A percentile compares a stretch with the other conserved stretches of the same genome.
These are phyloP conservation scores for Nasonia vitripennis DNA, from an alignment of 1,140 invertebrate genomes.

Conservation along the genomic window DNA sequence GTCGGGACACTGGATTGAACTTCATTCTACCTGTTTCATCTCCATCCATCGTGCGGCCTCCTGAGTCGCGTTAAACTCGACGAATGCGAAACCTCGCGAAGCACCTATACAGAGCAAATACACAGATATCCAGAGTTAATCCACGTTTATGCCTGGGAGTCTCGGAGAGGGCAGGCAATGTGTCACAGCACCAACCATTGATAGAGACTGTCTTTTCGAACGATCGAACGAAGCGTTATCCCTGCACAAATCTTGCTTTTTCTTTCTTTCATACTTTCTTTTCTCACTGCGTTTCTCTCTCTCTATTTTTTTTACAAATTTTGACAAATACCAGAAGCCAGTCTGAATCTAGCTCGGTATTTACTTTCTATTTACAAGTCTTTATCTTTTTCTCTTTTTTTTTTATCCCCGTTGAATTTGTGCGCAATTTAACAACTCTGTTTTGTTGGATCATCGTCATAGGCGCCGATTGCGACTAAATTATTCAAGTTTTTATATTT, in stretches of 20 bases:
- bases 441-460: conserved; percentile 33
- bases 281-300: conserved; percentile 47
- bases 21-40: conserved; percentile 89
- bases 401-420: conserved; percentile 22
- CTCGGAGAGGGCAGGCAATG: conserved; percentile 76
- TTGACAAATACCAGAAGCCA: conserved; percentile 32
- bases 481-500: background rate
- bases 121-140: conserved; percentile 76
- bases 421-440: conserved; percentile 19
- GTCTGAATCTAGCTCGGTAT: conserved; percentile 38
- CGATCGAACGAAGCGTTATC: conserved; percentile 67
- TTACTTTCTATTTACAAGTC: conserved; percentile 32
- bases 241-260: conserved; percentile 55
- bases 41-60: conserved; percentile 96
- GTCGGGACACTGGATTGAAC: conserved; percentile 72
- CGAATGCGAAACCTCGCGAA: conserved; percentile 95
- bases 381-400: conserved; percentile 10
- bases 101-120: conserved; percentile 85
- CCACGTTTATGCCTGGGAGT: conserved; percentile 73
- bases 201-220: conserved; percentile 66
- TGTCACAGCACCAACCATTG: conserved; percentile 74
- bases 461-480: conserved; percentile 24
- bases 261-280: conserved; percentile 40
- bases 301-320: conserved; percentile 26
- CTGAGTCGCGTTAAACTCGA: conserved; percentile 93